Evolutionary conservation across 1,140 invertebrate species (phyloP).

Genomic region (Stegodyphus dumicola): DNA sequence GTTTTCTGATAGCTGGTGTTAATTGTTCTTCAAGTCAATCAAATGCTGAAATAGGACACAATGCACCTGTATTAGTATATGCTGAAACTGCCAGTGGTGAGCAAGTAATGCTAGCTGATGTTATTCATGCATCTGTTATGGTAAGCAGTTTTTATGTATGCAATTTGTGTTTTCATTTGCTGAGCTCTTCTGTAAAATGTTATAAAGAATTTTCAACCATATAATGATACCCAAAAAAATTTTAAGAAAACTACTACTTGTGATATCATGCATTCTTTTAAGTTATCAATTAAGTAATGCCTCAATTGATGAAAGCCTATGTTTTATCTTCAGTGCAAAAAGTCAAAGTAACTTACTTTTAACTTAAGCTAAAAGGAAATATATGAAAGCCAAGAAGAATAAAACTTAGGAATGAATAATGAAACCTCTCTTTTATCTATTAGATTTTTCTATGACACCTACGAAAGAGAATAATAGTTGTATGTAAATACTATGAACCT

Average conservation of each 20-base stretch:
- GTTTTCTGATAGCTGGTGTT: slow-evolving; percentile 53
- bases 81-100: slow-evolving; percentile 66
- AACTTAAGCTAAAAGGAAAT: too few relatives aligned
- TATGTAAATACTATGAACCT: too few relatives aligned
- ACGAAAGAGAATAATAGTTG: too few relatives aligned
- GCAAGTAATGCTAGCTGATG: slow-evolving; percentile 60
- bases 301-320: too few relatives aligned
- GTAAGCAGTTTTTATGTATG: slow-evolving; percentile 38
- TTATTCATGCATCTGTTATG: slow-evolving; percentile 52
- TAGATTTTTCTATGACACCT: too few relatives aligned
- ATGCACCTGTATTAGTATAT: slow-evolving; percentile 64
- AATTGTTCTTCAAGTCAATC: slow-evolving; percentile 27
- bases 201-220: not conserved
- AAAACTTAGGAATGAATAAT: too few relatives aligned
- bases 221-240: not conserved
- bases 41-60: slow-evolving; percentile 35
- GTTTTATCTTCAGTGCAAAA: too few relatives aligned
- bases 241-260: not conserved
- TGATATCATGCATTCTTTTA: too few relatives aligned
- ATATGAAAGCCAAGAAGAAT: too few relatives aligned
- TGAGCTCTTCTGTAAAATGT: not conserved
- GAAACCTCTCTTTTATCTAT: too few relatives aligned
- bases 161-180: not conserved
- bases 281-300: too few relatives aligned
- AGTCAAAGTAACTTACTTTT: too few relatives aligned